Evolutionary conservation across 2,888 invertebrate species (phyloP).

Genomic region (Autographa gamma): DNA sequence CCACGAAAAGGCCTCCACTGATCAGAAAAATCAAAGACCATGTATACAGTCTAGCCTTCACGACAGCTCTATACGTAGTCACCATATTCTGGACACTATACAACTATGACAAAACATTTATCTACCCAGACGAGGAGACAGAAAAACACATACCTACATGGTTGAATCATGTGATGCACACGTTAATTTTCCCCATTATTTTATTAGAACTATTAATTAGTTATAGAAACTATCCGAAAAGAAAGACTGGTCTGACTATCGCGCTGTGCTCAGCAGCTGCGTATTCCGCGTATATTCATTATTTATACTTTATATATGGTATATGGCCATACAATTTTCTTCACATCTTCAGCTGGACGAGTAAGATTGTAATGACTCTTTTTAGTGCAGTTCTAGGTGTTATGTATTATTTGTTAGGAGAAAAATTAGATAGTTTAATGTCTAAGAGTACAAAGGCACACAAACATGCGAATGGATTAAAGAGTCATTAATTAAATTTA

Average conservation of each 20-base stretch:
- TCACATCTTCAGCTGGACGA: constrained; percentile 91
- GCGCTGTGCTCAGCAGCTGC: constrained; percentile 88
- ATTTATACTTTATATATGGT: constrained; percentile 91
- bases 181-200: constrained; percentile 93
- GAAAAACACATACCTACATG: constrained; percentile 95
- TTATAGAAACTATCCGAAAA: constrained; percentile 92
- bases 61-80: constrained; percentile 94
- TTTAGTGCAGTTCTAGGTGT: constrained; percentile 88
- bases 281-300: constrained; percentile 93
- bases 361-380: constrained; percentile 92
- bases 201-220: constrained; percentile 92
- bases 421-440: constrained; percentile 91
- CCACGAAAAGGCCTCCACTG: constrained; percentile 89
- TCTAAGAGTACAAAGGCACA: constrained; percentile 81
- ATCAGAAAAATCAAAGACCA: constrained; percentile 91
- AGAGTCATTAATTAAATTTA: constrained; percentile 30
- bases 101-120: constrained; percentile 95
- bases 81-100: constrained; percentile 96
- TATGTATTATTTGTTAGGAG: constrained; percentile 92
- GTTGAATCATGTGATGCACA: constrained; percentile 97
- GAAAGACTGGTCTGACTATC: constrained; percentile 89
- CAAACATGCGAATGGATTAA: constrained; percentile 50
- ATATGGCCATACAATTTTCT: constrained; percentile 97
- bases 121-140: constrained; percentile 92
- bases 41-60: constrained; percentile 92